Evolutionary conservation across 2,797 vertebrate genomes (phyloP), one percentile per base, ranked within the genome.

Genomic region (Darevskia mixta): DNA sequence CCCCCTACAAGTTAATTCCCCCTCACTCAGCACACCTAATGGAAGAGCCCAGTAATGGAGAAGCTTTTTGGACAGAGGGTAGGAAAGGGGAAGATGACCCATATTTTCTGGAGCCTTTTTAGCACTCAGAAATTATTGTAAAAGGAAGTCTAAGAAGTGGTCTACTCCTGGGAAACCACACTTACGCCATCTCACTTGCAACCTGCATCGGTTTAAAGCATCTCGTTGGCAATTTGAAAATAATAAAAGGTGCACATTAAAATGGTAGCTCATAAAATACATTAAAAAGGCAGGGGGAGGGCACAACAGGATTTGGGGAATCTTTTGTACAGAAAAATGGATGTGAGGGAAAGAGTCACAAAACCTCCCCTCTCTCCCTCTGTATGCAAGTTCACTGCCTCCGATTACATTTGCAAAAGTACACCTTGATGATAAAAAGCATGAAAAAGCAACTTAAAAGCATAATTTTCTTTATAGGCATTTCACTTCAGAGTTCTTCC

Each of bases 61-160:
- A 80, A 69, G 71, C 58, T 58, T 76, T 87, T 6, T n/a, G 79
- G 61, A 32, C 13, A 58, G 43, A 67, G 41, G 61, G 43, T 41
- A 87, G 87, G 25, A 80, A 85, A 91, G 73, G 83, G 87, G 79
- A 92, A 90, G 89, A 83, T 87, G 92, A 94, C 91, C 87, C 83
- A 87, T 1, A 93, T 91, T 88, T 32, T 32, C 10, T 77, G 73
- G 92, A 94, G 88, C 82, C 67, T 80, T 90, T 94, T 94, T 86
- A 79, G 83, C 91, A 94, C 91, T 91, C 69, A 79, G 93, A 90
- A 94, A 93, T 83, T 87, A 88, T 90, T 91, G 87, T 90, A 91
- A 89, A 69, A 3, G 86, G 92, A 61, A 90, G 83, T 23, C 10
- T 27, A 72, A 27, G 88, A 79, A 86, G 88, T 0, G 8, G 84